A percentile compares a stretch with the other conserved stretches of the same genome.
phyloP scores from a whole-genome alignment of 2,113 vertebrate species.

The Alligator mississippiensis region DNA sequence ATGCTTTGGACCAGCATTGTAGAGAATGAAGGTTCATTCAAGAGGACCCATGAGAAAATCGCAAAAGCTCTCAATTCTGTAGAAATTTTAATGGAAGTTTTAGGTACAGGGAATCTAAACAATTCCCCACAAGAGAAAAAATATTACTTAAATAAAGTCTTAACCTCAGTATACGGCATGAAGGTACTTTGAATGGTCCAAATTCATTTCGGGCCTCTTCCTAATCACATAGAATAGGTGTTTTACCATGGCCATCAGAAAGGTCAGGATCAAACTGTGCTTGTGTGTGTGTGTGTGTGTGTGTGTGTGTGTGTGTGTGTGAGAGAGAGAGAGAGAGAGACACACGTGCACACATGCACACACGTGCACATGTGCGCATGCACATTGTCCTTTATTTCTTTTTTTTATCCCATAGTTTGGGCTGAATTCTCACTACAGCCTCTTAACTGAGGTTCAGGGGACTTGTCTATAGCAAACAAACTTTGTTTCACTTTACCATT shows the following conservation, averaged over 20 bases:
- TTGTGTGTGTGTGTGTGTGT: too few species aligned
- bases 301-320: too few species aligned
- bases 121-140: neutral
- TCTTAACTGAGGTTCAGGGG: constrained; percentile 52
- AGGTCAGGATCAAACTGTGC: neutral
- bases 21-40: constrained; percentile 54
- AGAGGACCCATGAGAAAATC: constrained; percentile 39
- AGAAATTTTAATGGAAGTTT: neutral
- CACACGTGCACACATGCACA: too few species aligned
- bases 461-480: constrained; percentile 58
- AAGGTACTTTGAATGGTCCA: neutral
- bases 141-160: neutral
- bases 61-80: constrained; percentile 42
- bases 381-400: neutral
- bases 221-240: neutral
- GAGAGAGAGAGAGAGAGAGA: too few species aligned
- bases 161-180: neutral
- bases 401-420: neutral
- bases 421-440: neutral
- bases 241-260: neutral
- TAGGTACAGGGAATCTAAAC: neutral
- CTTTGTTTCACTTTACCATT: constrained; percentile 47
- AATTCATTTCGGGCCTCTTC: neutral
- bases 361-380: neutral
- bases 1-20: constrained; percentile 54